Evolutionary conservation across 2,888 invertebrate species (phyloP), one percentile per base, ranked within the genome.

Genomic region (Aplocera efformata): DNA sequence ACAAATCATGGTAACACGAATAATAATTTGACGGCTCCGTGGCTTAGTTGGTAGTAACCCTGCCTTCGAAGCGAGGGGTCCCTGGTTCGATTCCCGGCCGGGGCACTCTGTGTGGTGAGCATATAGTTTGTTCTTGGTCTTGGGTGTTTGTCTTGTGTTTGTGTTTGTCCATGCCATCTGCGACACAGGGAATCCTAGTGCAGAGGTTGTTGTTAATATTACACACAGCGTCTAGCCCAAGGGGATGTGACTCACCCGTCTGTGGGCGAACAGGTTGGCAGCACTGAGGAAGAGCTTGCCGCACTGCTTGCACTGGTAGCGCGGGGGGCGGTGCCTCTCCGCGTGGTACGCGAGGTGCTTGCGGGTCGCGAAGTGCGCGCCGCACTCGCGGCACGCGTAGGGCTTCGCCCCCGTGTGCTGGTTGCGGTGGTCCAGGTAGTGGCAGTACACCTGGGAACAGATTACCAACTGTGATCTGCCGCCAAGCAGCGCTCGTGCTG

Each of bases 221-320:
- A n/a, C n/a, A n/a, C n/a, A n/a, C n/a, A n/a, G n/a, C n/a, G n/a
- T n/a, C n/a, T n/a, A n/a, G n/a, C n/a, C n/a, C n/a, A n/a, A n/a
- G n/a, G n/a, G n/a, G n/a, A n/a, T n/a, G 23, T 10, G 4, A 29
- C 42, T 26, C 6, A 43, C 43, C 9, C 44, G 38, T 4, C 44
- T 4, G 7, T 44, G 44, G 2, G 44, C 44, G 28, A 45, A 45
- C 1, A 53, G 45, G 10, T 50, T 53, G 21, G 53, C 41, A 1
- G 42, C 43, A 10, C 45, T 53, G 10, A 35, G 22, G 7, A 50
- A 53, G 9, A 46, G 50, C 42, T 53, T 53, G 1, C 47, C 47
- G 27, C 53, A 53, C 6, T 50, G 50, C 0, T 37, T 43, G 11
- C 53, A 53, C 33, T 50, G 45, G 36, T 45, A 45, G 5, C 45